phyloP scores from a whole-genome alignment of 2,797 vertebrate genomes.

The Pseudopleuronectes americanus region DNA sequence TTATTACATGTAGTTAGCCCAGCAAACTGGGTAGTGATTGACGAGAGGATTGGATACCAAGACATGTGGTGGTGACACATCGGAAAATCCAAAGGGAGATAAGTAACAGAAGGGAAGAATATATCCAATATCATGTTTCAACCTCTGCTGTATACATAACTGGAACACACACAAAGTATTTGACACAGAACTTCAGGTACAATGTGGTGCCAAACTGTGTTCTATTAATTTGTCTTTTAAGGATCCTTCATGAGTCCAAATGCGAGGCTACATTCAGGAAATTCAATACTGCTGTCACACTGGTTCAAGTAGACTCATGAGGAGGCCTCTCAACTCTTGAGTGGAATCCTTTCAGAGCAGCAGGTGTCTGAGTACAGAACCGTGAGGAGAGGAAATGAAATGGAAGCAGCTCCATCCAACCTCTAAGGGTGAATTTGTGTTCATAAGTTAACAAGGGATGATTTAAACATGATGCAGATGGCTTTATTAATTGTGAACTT shows the following conservation, averaged over 20 bases:
- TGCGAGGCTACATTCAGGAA: slow-evolving; percentile 7
- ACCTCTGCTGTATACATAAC: neutral
- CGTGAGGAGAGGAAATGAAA: slow-evolving; percentile 19
- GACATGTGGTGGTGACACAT: slow-evolving; percentile 24
- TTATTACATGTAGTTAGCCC: slow-evolving; percentile 62
- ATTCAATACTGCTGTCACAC: slow-evolving; percentile 12
- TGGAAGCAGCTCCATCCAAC: neutral
- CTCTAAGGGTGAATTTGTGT: neutral
- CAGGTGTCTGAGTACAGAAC: slow-evolving; percentile 21
- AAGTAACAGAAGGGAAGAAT: neutral
- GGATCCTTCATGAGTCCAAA: slow-evolving; percentile 11
- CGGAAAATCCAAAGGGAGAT: neutral
- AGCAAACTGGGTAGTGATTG: slow-evolving; percentile 45
- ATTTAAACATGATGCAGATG: neutral
- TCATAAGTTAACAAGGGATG: neutral
- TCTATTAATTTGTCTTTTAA: neutral
- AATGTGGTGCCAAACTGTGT: neutral
- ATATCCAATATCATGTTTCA: neutral
- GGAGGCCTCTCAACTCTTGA: slow-evolving; percentile 23
- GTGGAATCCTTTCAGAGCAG: slow-evolving; percentile 33
- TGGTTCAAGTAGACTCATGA: slow-evolving; percentile 24
- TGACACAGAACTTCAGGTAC: neutral
- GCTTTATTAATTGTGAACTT: neutral
- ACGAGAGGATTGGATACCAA: slow-evolving; percentile 46
- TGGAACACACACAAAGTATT: neutral